Base-by-base conservation (phyloP, 2,797 vertebrate species). In the Gadopsis marmoratus region DNA sequence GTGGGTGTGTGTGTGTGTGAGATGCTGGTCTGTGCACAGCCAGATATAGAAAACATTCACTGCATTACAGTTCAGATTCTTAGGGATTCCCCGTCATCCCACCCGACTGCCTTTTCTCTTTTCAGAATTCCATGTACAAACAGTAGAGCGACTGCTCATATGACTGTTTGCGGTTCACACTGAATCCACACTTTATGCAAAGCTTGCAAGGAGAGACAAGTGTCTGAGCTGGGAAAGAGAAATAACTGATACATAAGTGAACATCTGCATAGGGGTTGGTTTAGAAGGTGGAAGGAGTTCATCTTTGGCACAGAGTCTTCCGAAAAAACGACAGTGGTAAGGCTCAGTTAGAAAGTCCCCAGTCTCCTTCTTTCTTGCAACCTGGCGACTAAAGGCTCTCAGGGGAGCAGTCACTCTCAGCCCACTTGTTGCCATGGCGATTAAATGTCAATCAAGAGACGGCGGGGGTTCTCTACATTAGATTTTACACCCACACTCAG, bases 361-460 rank as follows among this genome's bases (percentile, higher is more conserved):
- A 2, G 43, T 77, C 70, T 80, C 56, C 19, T 53, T 86, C 68
- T 70, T 80, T 72, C 72, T 72, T 71, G 78, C 71, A 88, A 83
- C 83, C 84, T 66, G 64, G 43, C 31, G 60, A 85, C 89, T 88
- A 83, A 90, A 87, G 87, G 76, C 89, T 86, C 89, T 90, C 86
- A 65, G 39, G 65, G 68, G 89, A 91, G 85, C 76, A 86, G 79
- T 86, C 71, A 71, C 74, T 86, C 79, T 71, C 81, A 45, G 83
- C 77, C 86, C 83, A 89, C 86, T 90, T 65, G 89, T 94, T 93
- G 85, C 89, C 84, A 93, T 94, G 89, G 90, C 31, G 79, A 93
- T 89, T 89, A 92, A 91, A 93, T 92, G 91, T 89, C 93, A 92
- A 93, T 94, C 92, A 92, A 88, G 86, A 62, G 62, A 88, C 78